These are phyloP conservation scores for Pantherophis alleghaniensis DNA, from an alignment of 2,797 vertebrate genomes.

Conservation along the genomic window DNA sequence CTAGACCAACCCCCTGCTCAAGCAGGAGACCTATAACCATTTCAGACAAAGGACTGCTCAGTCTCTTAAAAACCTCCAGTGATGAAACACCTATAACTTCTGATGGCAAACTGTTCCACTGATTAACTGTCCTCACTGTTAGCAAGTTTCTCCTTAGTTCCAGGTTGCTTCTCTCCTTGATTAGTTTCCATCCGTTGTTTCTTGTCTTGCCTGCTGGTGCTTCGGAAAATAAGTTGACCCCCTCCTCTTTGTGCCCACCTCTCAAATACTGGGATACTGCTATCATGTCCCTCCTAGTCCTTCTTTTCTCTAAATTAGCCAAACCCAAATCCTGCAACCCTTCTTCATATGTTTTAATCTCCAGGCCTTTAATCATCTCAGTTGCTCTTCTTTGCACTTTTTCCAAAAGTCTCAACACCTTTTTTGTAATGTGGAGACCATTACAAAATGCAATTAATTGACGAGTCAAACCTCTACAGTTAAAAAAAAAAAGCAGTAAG, in stretches of 20 bases:
- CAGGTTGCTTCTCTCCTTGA: neutral
- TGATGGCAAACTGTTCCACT: no score
- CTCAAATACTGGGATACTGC: neutral
- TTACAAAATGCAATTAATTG: neutral
- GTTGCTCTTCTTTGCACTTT: no score
- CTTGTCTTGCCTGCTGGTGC: no score
- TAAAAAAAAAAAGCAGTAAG: neutral
- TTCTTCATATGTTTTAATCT: no score
- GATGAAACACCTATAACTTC: neutral
- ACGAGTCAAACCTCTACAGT: neutral
- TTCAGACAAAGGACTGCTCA: neutral
- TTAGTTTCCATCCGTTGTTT: neutral
- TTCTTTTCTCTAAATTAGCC: no score
- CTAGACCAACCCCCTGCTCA: neutral
- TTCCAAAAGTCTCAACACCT: no score
- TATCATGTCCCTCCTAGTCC: neutral
- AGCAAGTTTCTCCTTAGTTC: neutral
- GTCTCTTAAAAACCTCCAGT: neutral
- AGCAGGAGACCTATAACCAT: neutral
- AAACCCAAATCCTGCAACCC: no score
- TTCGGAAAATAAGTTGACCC: neutral
- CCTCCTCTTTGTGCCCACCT: neutral
- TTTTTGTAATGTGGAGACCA: no score
- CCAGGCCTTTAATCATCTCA: no score
- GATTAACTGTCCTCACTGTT: neutral